phyloP scores from a whole-genome alignment of 2,113 vertebrate species.

The Globicephala melas region DNA sequence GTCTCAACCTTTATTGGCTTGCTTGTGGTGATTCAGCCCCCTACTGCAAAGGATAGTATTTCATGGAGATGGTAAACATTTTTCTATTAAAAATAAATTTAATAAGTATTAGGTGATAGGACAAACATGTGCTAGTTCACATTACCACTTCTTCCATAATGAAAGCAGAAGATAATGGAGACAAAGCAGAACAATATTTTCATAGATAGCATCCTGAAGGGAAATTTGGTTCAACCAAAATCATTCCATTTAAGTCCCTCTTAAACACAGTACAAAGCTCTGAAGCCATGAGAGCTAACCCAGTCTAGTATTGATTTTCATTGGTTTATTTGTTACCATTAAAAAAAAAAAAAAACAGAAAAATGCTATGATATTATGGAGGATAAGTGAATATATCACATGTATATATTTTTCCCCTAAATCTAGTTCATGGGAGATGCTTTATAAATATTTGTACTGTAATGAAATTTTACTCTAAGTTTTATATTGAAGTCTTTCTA shows the following conservation, averaged over 20 bases:
- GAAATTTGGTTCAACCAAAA: neutral
- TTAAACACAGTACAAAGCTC: neutral
- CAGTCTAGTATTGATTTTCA: neutral
- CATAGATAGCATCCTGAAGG: neutral
- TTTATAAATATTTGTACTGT: neutral
- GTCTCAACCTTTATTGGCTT: neutral
- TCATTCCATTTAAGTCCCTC: neutral
- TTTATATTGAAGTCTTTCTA: neutral
- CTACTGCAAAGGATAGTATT: neutral
- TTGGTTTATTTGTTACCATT: neutral
- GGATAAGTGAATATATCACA: neutral
- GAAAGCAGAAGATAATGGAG: neutral
- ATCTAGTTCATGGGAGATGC: neutral
- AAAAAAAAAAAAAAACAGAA: neutral
- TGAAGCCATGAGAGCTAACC: neutral
- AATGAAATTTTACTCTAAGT: neutral
- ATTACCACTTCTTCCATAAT: neutral
- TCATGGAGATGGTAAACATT: neutral
- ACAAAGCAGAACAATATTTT: neutral
- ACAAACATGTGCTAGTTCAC: neutral
- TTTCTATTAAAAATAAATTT: neutral
- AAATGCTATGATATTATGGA: neutral
- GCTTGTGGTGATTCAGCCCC: neutral
- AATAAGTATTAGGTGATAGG: neutral
- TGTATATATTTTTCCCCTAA: neutral